phyloP scores from a whole-genome alignment of 2,113 vertebrate genomes.

The Oplegnathus fasciatus region DNA sequence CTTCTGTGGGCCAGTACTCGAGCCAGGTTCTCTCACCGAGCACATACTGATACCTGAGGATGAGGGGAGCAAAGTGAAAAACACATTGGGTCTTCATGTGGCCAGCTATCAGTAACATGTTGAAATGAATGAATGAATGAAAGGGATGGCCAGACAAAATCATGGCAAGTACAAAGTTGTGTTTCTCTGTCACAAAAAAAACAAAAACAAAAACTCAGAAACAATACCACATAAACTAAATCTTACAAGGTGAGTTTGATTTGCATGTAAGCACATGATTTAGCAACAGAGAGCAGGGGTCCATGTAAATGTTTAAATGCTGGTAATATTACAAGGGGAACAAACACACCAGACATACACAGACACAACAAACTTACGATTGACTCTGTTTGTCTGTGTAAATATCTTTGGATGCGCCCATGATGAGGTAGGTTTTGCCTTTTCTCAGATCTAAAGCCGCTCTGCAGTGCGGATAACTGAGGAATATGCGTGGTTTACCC shows the following conservation, averaged over 20 bases:
- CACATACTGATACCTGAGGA: slow-evolving; percentile 75
- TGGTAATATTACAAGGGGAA: background rate
- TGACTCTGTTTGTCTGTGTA: background rate
- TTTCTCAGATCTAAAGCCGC: slow-evolving; percentile 41
- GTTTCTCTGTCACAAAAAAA: too few species aligned
- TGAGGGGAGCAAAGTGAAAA: slow-evolving; percentile 44
- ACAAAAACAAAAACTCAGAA: too few species aligned
- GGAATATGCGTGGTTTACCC: slow-evolving; percentile 60
- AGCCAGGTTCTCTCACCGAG: slow-evolving; percentile 81
- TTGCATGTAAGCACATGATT: too few species aligned
- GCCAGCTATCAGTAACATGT: background rate
- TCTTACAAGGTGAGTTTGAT: too few species aligned
- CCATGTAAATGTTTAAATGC: background rate
- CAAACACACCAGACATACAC: background rate
- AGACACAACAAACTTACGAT: slow-evolving; percentile 47
- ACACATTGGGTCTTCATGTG: background rate
- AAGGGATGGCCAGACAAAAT: too few species aligned
- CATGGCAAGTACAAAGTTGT: too few species aligned
- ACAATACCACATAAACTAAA: too few species aligned
- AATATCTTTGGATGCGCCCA: slow-evolving; percentile 75
- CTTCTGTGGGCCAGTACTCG: slow-evolving; percentile 81
- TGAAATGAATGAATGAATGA: too few species aligned
- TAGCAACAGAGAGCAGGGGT: background rate
- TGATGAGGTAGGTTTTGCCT: slow-evolving; percentile 78
- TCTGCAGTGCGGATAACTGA: slow-evolving; percentile 76